phyloP scores from a whole-genome alignment of 2,888 invertebrate genomes.

The Polia nebulosa region DNA sequence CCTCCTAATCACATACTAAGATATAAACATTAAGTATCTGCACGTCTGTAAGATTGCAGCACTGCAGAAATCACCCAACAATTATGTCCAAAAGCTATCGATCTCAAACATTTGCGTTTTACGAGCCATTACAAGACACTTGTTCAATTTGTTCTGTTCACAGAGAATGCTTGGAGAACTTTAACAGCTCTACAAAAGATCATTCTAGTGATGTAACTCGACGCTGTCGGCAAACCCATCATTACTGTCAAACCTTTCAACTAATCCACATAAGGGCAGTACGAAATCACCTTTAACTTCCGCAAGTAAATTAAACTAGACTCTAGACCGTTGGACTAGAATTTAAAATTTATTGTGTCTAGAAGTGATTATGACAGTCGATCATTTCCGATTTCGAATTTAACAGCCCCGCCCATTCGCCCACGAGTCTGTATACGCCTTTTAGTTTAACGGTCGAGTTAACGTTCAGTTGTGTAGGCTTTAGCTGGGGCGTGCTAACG shows the following conservation, averaged over 20 bases:
- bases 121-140: slow-evolving; percentile 45
- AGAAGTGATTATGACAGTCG: slow-evolving; percentile 73
- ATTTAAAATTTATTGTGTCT: slow-evolving; percentile 41
- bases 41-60: slow-evolving; percentile 7
- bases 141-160: slow-evolving; percentile 40
- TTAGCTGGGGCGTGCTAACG: slow-evolving; percentile 47
- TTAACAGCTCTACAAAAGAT: slow-evolving; percentile 61
- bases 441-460: slow-evolving; percentile 54
- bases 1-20: slow-evolving; percentile 21
- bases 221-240: slow-evolving; percentile 70
- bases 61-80: neutral
- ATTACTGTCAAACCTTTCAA: slow-evolving; percentile 80
- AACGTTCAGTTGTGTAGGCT: slow-evolving; percentile 43
- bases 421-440: slow-evolving; percentile 70
- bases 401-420: slow-evolving; percentile 72
- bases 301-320: slow-evolving; percentile 53
- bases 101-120: slow-evolving; percentile 36
- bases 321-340: slow-evolving; percentile 38
- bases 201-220: slow-evolving; percentile 65
- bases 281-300: slow-evolving; percentile 49
- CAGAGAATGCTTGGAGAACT: slow-evolving; percentile 15
- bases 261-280: slow-evolving; percentile 65
- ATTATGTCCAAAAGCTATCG: slow-evolving; percentile 34
- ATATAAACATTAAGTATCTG: slow-evolving; percentile 1
- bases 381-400: slow-evolving; percentile 78